These are phyloP conservation scores for Cladorhizidae sp. DNA, from an alignment of 37 sponge, comb jelly and placozoan species.

Conservation along the genomic window DNA sequence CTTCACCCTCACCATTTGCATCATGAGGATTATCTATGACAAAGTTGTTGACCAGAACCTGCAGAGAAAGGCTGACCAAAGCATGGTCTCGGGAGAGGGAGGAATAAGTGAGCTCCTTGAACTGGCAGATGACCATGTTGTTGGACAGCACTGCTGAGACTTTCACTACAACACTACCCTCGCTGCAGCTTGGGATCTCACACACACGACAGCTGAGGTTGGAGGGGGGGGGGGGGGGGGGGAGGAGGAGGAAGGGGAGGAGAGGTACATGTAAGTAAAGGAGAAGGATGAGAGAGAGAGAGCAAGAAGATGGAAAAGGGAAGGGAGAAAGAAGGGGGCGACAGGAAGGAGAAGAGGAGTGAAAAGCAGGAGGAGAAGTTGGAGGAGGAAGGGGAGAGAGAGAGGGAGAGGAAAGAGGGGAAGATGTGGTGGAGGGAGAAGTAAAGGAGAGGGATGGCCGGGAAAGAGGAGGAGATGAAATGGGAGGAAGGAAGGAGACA, in stretches of 20 bases:
- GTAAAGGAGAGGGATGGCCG: constrained; percentile 2
- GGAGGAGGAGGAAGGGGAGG: background rate
- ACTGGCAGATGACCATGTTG: background rate
- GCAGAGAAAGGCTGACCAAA: background rate
- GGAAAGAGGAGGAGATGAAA: background rate
- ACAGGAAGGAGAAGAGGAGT: too few species aligned
- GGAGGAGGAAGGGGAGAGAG: too few species aligned
- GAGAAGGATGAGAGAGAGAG: too few species aligned
- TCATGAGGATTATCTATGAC: constrained; percentile 6
- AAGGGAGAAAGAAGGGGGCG: background rate
- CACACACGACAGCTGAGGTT: background rate
- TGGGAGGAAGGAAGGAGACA: background rate
- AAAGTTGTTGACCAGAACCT: background rate
- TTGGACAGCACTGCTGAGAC: background rate
- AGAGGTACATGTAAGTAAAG: too few species aligned
- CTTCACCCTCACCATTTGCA: background rate
- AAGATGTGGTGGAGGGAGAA: too few species aligned
- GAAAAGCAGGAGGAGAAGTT: background rate
- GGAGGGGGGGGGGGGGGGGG: background rate
- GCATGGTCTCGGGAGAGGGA: background rate
- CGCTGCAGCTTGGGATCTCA: background rate
- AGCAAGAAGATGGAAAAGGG: too few species aligned
- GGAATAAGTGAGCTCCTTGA: background rate
- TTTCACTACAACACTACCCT: background rate
- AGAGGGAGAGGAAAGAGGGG: too few species aligned